Base-by-base conservation (phyloP, 1,140 invertebrate species). In the Bombus waltoni region DNA sequence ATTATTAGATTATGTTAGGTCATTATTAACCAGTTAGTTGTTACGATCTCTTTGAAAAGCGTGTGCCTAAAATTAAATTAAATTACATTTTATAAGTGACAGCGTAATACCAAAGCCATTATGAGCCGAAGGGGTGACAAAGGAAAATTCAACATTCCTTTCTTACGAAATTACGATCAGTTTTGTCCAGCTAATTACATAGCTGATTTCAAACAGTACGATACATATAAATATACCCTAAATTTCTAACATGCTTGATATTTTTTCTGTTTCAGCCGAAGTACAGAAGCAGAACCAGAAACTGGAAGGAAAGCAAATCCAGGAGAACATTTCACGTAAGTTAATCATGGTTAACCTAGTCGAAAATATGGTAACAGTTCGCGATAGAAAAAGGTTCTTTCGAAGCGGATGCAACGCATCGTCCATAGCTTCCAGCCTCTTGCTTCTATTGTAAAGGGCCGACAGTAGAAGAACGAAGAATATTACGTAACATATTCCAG, bases 401-500 rank as follows among this genome's bases (percentile, higher is more conserved):
- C 42, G 4, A 59, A 78, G 28, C 82, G 82, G 66, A 84, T 59
- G 35, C 66, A 22, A 25, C 40, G 35, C 66, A 71, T 28, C 47
- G 53, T 42, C 25, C 28, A 13, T 18, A 88, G 81, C 81, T 91
- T 91, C 84, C 87, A 87, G 90, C 77, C 80, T 86, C 70, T 82
- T 91, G 89, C 89, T 32, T 74, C 87, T 71, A 91, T 91, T 91
- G 90, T 91, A 76, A 42, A 10, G 32, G 78, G 22, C 42, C 87
- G 76, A 81, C 81, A 73, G 15, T 59, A 35, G 77, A 80, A 66
- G 40, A 83, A 62, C 83, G 88, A 91, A 91, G 89, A 91, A 91
- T 93, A 92, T 93, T 92, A 86, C 89, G 90, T 90, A 92, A 92
- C 92, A 93, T 91, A 92, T 92, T 93, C 79, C 84, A 77, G 90